Base-by-base conservation (phyloP, 92 coral and sea anemone genomes). In the Epizoanthus scotinus region DNA sequence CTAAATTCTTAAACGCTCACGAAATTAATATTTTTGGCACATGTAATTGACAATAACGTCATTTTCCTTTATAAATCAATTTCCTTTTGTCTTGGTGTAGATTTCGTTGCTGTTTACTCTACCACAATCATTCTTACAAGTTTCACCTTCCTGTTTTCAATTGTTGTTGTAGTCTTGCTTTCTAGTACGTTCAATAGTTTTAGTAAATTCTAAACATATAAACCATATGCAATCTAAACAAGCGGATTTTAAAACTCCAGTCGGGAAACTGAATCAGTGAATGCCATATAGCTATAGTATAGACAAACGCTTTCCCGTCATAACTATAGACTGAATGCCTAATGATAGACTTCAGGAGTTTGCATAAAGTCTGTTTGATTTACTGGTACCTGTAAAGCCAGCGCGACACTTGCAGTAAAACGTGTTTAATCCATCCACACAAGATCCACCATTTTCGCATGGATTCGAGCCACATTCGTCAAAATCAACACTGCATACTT, bases 311-410 rank as follows among this genome's bases (percentile, higher is more conserved):
- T 8, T 18, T 56, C 21, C 65, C 65, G 19, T 19, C 10, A 28
- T 21, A 22, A 36, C 54, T 70, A 57, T n/a, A n/a, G n/a, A 34
- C 52, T 34, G 67, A 75, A 75, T 40, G 40, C 68, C 54, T 34
- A 40, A 75, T 38, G 44, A 75, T 75, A 57, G 40, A 59, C 68
- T 57, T 20, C 61, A 20, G 22, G 22, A 75, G 67, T 58, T 38
- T 49, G 29, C 55, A 25, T 25, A 53, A 25, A 58, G 18, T 75
- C 28, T 19, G 54, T 18, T 56, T 73, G 56, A 75, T 58, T 26
- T 36, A 75, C 67, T 75, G 67, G 47, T 75, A 95, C 99, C 99
- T 87, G 95, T 93, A 67, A 90, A 95, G 42, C 99, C 99, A 22
- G 85, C 77, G 3, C 84, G 83, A 77, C 99, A 95, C 1, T 75